Percentiles rank a stretch among this genome's conserved stretches.
Evolutionary conservation across 2,797 vertebrate species (phyloP).

Genomic region (Selene dorsalis): DNA sequence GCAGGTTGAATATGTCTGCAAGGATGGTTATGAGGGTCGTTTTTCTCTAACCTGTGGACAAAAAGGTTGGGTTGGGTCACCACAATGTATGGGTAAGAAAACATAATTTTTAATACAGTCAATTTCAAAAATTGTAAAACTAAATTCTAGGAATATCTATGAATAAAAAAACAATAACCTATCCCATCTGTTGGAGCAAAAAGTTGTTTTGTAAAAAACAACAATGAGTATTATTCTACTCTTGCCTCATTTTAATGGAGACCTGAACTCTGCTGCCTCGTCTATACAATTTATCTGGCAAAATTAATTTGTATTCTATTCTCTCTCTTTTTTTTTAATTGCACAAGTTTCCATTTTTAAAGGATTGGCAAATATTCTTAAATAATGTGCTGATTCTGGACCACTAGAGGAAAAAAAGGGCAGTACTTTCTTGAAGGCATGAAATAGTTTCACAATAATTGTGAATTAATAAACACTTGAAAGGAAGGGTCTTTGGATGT

Average conservation of each 20-base stretch:
- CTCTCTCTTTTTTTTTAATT: neutral
- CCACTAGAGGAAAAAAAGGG: no score
- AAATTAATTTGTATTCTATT: neutral
- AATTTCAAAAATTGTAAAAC: neutral
- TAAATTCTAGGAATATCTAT: neutral
- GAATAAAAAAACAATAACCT: neutral
- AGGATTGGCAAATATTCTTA: neutral
- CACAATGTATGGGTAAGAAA: neutral
- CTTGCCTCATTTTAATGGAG: neutral
- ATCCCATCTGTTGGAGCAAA: neutral
- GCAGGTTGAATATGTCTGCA: neutral
- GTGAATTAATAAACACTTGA: no score
- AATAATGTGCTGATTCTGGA: neutral
- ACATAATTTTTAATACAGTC: neutral
- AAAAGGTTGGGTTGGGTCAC: accelerated
- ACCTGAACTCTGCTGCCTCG: neutral
- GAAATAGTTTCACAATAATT: no score
- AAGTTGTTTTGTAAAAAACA: neutral
- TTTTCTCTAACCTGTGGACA: accelerated
- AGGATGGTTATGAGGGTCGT: accelerated
- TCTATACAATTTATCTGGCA: neutral
- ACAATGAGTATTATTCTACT: neutral
- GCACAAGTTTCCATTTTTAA: neutral
- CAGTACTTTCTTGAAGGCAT: no score
- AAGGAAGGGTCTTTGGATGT: no score